Percentiles rank a stretch among this genome's conserved stretches.
phyloP scores from a whole-genome alignment of 2,113 vertebrate species.

The Chloropsis cyanopogon region DNA sequence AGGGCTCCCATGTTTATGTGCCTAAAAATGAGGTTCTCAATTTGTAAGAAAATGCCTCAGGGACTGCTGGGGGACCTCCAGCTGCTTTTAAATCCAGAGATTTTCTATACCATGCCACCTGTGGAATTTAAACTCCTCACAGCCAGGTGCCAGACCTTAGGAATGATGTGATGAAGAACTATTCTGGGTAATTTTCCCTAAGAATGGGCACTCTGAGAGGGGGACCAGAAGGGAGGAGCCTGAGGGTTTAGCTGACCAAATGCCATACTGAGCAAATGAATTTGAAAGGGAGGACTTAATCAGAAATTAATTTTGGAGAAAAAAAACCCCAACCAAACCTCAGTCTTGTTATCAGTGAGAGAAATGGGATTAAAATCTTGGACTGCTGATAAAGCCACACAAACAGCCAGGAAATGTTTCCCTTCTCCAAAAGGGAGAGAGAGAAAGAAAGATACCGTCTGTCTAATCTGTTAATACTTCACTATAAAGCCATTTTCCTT shows the following conservation, averaged over 20 bases:
- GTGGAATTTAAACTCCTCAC: neutral
- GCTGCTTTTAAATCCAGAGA: neutral
- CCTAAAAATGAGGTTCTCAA: neutral
- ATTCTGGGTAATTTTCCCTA: neutral
- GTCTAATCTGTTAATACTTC: conserved; percentile 60
- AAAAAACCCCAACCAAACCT: neutral
- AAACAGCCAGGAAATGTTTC: conserved; percentile 29
- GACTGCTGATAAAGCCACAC: conserved; percentile 20
- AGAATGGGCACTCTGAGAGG: neutral
- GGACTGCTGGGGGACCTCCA: neutral
- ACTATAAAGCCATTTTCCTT: conserved; percentile 57
- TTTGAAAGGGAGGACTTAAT: neutral
- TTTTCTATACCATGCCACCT: neutral
- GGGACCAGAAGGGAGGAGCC: neutral
- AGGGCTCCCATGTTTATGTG: neutral
- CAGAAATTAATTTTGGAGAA: neutral
- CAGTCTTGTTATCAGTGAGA: neutral
- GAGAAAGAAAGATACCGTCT: neutral
- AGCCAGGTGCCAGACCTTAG: neutral
- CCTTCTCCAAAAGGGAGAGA: neutral
- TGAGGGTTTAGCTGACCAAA: neutral
- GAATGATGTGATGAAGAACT: neutral
- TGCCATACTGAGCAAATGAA: neutral
- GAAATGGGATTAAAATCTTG: neutral
- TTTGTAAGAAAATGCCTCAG: neutral